Percentiles rank a stretch among this genome's conserved stretches.
Evolutionary conservation across 2,888 invertebrate species (phyloP).

Genomic region (Therioaphis trifolii): DNA sequence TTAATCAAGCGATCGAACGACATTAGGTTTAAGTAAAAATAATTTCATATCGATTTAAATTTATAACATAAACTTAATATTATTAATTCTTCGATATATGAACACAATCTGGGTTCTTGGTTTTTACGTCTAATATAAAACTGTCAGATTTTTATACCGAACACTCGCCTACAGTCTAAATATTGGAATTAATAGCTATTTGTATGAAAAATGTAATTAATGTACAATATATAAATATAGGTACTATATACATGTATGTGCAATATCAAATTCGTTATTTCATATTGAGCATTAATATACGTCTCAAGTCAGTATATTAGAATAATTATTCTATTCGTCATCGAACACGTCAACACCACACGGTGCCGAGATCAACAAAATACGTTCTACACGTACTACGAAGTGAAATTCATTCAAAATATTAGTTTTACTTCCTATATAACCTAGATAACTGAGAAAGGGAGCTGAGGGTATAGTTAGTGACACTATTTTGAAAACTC

Average conservation of each 20-base stretch:
- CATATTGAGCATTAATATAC: conserved; percentile 4
- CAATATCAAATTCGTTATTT: conserved; percentile 27
- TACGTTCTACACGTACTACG: too few relatives aligned
- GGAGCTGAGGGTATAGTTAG: too few relatives aligned
- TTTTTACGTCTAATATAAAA: conserved; percentile 13
- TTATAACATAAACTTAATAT: neutral
- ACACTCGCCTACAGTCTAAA: conserved; percentile 28
- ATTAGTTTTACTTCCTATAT: too few relatives aligned
- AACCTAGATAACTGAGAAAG: too few relatives aligned
- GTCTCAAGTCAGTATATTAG: neutral
- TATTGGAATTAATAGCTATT: conserved; percentile 20
- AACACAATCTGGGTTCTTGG: conserved; percentile 22
- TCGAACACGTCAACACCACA: neutral
- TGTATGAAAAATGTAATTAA: neutral
- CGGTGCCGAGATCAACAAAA: conserved; percentile 13
- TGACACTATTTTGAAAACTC: too few relatives aligned
- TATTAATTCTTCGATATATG: conserved; percentile 2
- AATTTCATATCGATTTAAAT: neutral
- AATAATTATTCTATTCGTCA: neutral
- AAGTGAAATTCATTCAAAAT: too few relatives aligned
- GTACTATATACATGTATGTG: neutral
- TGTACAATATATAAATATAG: neutral
- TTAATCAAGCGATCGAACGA: neutral
- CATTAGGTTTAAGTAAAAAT: neutral
- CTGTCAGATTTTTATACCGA: neutral